Base-by-base conservation (phyloP, 2,888 invertebrate genomes). In the Panorpa germanica region DNA sequence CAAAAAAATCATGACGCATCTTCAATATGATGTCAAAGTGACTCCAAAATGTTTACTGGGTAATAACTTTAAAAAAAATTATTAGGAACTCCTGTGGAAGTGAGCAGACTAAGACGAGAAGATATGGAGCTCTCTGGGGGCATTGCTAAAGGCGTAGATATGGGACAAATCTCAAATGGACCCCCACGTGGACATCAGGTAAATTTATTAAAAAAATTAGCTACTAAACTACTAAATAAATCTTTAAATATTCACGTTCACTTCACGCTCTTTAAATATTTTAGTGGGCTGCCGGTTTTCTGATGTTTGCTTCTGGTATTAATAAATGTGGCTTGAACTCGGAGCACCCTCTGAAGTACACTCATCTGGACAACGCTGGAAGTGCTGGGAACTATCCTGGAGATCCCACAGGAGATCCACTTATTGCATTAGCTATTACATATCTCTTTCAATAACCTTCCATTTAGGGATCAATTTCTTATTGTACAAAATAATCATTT, bases 21-120 rank as follows among this genome's bases (percentile, higher is more conserved):
- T n/a, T n/a, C n/a, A n/a, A n/a, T n/a, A n/a, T n/a, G n/a, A n/a
- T n/a, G n/a, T n/a, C n/a, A n/a, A n/a, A n/a, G n/a, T n/a, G n/a
- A n/a, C n/a, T n/a, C n/a, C n/a, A n/a, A n/a, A n/a, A n/a, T n/a
- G n/a, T n/a, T n/a, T n/a, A n/a, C n/a, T n/a, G n/a, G n/a, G n/a
- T n/a, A n/a, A n/a, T n/a, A n/a, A n/a, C n/a, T n/a, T n/a, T n/a
- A n/a, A n/a, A n/a, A n/a, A n/a, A n/a, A n/a, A n/a, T n/a, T n/a
- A n/a, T n/a, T n/a, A n/a, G n/a, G n/a, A n/a, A n/a, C 90, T 53
- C 75, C 77, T 28, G 70, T 86, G 47, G 88, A 90, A 57, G 66
- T 85, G 30, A 77, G 77, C 9, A 65, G 65, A 27, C 49, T 85
- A 33, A 67, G 81, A 16, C 61, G 70, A 34, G 82, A 82, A 47